Evolutionary conservation across 2,113 vertebrate species (phyloP), one percentile per base, ranked within the genome.

Genomic region (Progne subis): DNA sequence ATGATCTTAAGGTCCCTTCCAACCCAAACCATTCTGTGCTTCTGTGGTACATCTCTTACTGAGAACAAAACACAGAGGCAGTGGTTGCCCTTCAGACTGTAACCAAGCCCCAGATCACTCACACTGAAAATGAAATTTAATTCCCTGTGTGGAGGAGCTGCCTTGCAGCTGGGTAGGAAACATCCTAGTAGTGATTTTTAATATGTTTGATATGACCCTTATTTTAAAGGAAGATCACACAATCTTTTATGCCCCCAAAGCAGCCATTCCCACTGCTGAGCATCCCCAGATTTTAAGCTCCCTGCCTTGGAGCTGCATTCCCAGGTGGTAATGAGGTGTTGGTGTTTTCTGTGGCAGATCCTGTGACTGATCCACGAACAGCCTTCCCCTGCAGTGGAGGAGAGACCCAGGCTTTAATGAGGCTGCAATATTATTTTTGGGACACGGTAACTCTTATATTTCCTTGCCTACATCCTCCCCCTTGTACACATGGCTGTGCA

Each of bases 341-440:
- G 47, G 29, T 91, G 46, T 94, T 82, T 88, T 88, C 41, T 87
- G 52, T 91, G 25, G 39, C 87, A 99, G 98, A 98, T 86, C 81
- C 98, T 1, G 43, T 75, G 88, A 61, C 68, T 39, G 98, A 99
- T 88, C 97, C 98, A 53, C 96, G 97, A 67, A 98, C 98, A 34
- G 98, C 98, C 21, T 98, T 99, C 72, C 98, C 98, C 43, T 98
- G 97, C 80, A 95, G 87, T 7, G 98, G 98, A 57, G 98, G 98
- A 83, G 98, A 99, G 92, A 98, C 94, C 63, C 97, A 98, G n/a
- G 98, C 98, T 75, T 95, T 98, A 72, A 97, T 93, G 91, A 97
- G 98, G 80, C 92, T 98, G 34, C 97, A 98, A 46, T 98, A 98
- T 96, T 99, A 98, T 87, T 98, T 98, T 29, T 99, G 98, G 98